phyloP scores from a whole-genome alignment of 1,140 invertebrate species.

The Periplaneta americana region DNA sequence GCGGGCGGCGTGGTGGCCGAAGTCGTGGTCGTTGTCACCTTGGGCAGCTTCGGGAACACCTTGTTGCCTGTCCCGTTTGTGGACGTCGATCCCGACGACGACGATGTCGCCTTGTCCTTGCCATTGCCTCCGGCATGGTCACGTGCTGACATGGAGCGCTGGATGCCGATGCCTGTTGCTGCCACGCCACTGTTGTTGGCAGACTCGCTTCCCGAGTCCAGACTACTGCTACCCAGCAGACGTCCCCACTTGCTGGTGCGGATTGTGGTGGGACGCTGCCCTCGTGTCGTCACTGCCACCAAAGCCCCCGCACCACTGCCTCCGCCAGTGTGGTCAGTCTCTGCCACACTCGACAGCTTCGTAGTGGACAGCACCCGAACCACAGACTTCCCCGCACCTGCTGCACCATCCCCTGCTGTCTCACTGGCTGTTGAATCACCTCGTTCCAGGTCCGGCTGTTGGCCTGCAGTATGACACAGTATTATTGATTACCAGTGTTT shows the following conservation, averaged over 20 bases:
- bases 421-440: slow-evolving; percentile 35
- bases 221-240: slow-evolving; percentile 65
- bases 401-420: slow-evolving; percentile 34
- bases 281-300: slow-evolving; percentile 23
- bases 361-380: slow-evolving; percentile 40
- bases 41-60: slow-evolving; percentile 64
- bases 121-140: slow-evolving; percentile 1
- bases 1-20: neutral
- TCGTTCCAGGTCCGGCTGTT: slow-evolving; percentile 54
- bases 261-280: slow-evolving; percentile 33
- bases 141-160: slow-evolving; percentile 7
- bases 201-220: slow-evolving; percentile 46
- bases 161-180: neutral
- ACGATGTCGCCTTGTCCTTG: slow-evolving; percentile 14
- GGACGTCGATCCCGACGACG: slow-evolving; percentile 30
- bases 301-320: slow-evolving; percentile 22
- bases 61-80: slow-evolving; percentile 51
- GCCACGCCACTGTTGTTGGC: neutral
- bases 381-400: slow-evolving; percentile 23
- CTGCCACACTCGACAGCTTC: slow-evolving; percentile 50
- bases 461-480: neutral
- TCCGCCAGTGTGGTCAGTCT: slow-evolving; percentile 38
- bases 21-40: slow-evolving; percentile 29
- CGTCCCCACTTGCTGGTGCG: slow-evolving; percentile 71
- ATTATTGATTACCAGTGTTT: too few species aligned